Percentiles rank a stretch among this genome's conserved stretches.
phyloP scores from a whole-genome alignment of 2,888 invertebrate genomes.

The Antitype chi region DNA sequence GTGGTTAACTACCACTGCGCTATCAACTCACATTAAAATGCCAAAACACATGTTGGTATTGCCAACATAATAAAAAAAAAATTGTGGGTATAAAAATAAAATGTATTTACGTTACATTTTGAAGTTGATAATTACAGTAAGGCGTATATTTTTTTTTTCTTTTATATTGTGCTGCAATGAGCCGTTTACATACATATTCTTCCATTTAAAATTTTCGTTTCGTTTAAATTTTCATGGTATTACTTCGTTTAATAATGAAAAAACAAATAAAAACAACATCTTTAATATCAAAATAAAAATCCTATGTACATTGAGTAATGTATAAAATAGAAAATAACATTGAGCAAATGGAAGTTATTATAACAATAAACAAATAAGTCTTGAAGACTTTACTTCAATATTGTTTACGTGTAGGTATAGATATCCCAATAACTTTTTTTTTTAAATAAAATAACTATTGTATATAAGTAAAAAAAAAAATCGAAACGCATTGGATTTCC shows the following conservation, averaged over 20 bases:
- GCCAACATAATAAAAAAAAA: neutral
- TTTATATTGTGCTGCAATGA: neutral
- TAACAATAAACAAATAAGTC: constrained; percentile 6
- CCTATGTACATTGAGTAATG: constrained; percentile 46
- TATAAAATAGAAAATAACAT: constrained; percentile 32
- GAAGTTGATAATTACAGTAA: neutral
- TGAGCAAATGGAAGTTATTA: constrained; percentile 40
- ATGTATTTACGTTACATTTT: neutral
- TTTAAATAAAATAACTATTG: neutral
- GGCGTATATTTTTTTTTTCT: neutral
- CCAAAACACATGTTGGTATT: neutral
- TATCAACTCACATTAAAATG: neutral
- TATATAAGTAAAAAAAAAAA: too few relatives aligned
- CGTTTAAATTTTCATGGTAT: neutral
- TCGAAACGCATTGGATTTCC: neutral
- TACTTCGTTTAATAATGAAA: constrained; percentile 2
- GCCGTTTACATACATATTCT: neutral
- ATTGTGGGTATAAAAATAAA: neutral
- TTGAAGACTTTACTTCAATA: neutral
- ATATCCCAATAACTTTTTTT: too few relatives aligned
- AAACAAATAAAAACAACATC: constrained; percentile 15
- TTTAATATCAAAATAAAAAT: constrained; percentile 63
- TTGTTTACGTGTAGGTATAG: neutral
- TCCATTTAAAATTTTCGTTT: neutral
- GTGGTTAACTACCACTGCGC: neutral